A percentile compares a stretch with the other conserved stretches of the same genome.
These are phyloP conservation scores for Megamerina dolium DNA, from an alignment of 2,888 invertebrate species.

Conservation along the genomic window DNA sequence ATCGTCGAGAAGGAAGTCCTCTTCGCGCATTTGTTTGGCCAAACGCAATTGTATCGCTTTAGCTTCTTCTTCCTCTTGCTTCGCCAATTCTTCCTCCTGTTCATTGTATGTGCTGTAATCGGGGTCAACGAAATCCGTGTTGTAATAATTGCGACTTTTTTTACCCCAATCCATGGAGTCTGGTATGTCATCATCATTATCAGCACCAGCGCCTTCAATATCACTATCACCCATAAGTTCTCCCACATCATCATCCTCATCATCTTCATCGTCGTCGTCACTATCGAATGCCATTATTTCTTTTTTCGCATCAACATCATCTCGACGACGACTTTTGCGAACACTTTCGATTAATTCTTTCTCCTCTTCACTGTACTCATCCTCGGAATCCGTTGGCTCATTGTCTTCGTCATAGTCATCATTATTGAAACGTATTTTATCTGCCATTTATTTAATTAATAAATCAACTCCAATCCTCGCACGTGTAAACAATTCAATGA, in stretches of 20 bases:
- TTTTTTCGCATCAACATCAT: constrained; percentile 53
- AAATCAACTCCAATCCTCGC: too few relatives aligned
- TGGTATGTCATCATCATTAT: constrained; percentile 60
- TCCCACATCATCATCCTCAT: constrained; percentile 48
- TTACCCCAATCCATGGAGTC: constrained; percentile 85
- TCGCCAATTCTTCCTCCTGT: constrained; percentile 64
- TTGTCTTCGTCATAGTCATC: constrained; percentile 49
- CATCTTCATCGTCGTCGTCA: constrained; percentile 49
- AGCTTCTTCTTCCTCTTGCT: constrained; percentile 79
- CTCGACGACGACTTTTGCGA: constrained; percentile 49
- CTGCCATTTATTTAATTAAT: constrained; percentile 24
- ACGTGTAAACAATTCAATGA: too few relatives aligned
- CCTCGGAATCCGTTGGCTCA: constrained; percentile 65
- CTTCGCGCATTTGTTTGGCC: constrained; percentile 70
- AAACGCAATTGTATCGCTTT: constrained; percentile 71
- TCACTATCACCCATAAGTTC: constrained; percentile 61
- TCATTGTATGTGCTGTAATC: constrained; percentile 57
- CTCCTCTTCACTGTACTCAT: constrained; percentile 64
- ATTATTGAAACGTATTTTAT: constrained; percentile 30
- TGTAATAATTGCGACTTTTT: constrained; percentile 71
- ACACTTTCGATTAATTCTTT: constrained; percentile 58
- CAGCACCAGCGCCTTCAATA: constrained; percentile 60
- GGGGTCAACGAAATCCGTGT: constrained; percentile 83
- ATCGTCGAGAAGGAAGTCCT: constrained; percentile 62
- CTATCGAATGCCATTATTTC: constrained; percentile 59